Conservation (phyloP, 1,140 invertebrate species). For the Archivesica marissinica region DNA sequence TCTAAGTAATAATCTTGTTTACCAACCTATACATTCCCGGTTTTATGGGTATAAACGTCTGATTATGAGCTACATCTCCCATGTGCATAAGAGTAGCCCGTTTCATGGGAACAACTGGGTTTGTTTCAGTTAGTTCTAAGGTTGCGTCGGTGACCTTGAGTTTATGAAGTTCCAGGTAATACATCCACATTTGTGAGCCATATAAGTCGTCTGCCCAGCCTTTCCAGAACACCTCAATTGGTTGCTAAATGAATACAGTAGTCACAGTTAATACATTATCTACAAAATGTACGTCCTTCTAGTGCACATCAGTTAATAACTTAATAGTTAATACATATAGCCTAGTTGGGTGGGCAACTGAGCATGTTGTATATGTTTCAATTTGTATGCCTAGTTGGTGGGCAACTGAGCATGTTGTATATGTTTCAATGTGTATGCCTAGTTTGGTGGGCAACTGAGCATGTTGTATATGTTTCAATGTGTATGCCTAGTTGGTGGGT, state of each 20-base stretch:
- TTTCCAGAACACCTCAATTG: slow-evolving; percentile 50
- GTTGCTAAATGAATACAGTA: slow-evolving; percentile 14
- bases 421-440: no score
- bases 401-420: no score
- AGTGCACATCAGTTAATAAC: no score
- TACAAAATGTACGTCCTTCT: no score
- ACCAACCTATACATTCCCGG: slow-evolving; percentile 65
- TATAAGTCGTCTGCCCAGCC: slow-evolving; percentile 59
- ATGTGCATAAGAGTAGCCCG: background rate
- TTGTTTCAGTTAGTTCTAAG: slow-evolving; percentile 18
- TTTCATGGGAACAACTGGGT: slow-evolving; percentile 35
- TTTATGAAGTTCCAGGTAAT: slow-evolving; percentile 60
- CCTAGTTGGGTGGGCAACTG: no score
- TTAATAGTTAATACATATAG: no score
- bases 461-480: no score
- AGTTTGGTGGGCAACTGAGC: no score
- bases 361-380: no score
- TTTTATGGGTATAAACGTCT: slow-evolving; percentile 39
- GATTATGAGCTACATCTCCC: background rate
- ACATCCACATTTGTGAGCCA: slow-evolving; percentile 52
- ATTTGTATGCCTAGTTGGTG: no score
- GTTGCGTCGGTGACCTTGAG: slow-evolving; percentile 29
- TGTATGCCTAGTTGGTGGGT: no score
- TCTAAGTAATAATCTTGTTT: no score
- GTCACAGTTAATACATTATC: background rate